Evolutionary conservation across 2,888 invertebrate genomes (phyloP), one percentile per base, ranked within the genome.

Genomic region (Macrophya annulata): DNA sequence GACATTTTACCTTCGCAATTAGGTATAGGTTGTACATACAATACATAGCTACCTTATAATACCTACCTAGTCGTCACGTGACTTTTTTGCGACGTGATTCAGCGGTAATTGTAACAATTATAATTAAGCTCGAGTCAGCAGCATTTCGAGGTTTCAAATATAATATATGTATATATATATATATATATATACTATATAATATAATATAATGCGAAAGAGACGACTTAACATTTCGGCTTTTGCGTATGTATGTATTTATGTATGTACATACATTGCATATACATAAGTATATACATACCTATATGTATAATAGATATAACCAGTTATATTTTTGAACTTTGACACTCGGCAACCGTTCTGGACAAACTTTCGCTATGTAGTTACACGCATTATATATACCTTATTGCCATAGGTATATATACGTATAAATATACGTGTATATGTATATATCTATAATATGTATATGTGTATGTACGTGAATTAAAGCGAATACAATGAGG

Each of bases 1-100:
- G 72, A 74, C 43, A 43, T 45, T 74, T 74, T 45, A 74, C 72
- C 71, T 71, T 45, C 45, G 45, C 43, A 45, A 72, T 72, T 71
- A 15, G 71, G 71, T 40, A 21, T 62, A 31, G 31, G 31, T 31
- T 31, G 31, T 31, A 31, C 31, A 48, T 48, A 48, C 48, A 8
- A 8, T 48, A 48, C 48, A 48, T 48, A 10, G 12, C 31, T 4
- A 48, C 48, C 8, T 48, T n/a, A n/a, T n/a, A n/a, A n/a, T 21
- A 17, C 12, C 9, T 37, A 31, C 12, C n/a, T n/a, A 10, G 43
- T n/a, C 43, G 43, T n/a, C 43, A 21, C 21, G 72, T 43, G 21
- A 74, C n/a, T 43, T 21, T 45, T n/a, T 74, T 10, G 45, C 21
- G 45, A 74, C 72, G 45, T 74, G 72, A 74, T 74, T 74, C 72